These are phyloP conservation scores for Pachyseris speciosa DNA, from an alignment of 64 coral and sea anemone species.

Conservation along the genomic window DNA sequence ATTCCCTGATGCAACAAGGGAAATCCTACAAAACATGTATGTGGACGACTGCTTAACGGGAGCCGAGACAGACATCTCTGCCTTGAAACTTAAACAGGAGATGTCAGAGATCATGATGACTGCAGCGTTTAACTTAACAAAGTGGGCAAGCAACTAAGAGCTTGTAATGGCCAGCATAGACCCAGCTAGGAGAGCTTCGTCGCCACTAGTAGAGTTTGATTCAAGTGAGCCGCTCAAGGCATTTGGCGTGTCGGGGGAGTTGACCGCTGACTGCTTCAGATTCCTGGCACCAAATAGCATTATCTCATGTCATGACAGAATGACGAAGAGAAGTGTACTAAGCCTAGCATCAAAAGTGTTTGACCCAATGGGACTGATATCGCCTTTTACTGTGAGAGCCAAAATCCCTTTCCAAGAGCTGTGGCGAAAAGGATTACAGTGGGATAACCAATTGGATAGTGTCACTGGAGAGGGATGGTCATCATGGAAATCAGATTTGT, in stretches of 20 bases:
- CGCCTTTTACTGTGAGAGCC: constrained; percentile 39
- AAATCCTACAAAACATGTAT: no score
- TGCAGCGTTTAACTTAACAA: constrained; percentile 5
- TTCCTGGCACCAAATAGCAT: neutral
- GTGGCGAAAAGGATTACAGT: constrained; percentile 27
- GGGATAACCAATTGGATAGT: no score
- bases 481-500: constrained; percentile 24
- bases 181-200: neutral
- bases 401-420: constrained; percentile 50
- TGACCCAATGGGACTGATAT: constrained; percentile 21
- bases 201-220: neutral
- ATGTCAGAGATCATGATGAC: no score
- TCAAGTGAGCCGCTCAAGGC: constrained; percentile 14
- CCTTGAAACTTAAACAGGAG: no score
- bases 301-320: neutral
- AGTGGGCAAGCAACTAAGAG: constrained; percentile 21
- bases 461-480: neutral
- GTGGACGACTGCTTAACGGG: no score
- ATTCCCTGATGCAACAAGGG: no score
- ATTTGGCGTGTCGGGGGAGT: constrained; percentile 32
- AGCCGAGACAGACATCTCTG: no score
- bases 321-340: constrained; percentile 1
- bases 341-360: neutral
- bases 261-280: constrained; percentile 4
- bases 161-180: neutral